These are phyloP conservation scores for Campylomormyrus numenius DNA, from an alignment of 2,113 vertebrate species.

Conservation along the genomic window DNA sequence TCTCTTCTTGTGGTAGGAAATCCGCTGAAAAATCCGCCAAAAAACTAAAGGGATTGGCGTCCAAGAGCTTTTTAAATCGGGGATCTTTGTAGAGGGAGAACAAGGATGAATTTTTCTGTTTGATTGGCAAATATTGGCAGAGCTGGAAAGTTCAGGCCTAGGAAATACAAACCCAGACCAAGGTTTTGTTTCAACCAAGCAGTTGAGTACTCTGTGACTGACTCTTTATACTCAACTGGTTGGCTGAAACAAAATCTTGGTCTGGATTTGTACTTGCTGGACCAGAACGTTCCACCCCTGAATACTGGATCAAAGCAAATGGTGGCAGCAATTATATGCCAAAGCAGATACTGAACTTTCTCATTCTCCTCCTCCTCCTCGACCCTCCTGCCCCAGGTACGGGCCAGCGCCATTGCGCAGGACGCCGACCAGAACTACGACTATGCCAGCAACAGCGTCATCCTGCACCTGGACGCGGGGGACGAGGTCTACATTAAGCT, in stretches of 20 bases:
- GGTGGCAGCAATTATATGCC: neutral
- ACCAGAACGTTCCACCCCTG: neutral
- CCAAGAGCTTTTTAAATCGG: neutral
- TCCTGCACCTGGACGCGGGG: constrained; percentile 88
- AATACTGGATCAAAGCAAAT: neutral
- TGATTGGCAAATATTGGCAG: neutral
- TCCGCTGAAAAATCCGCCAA: neutral
- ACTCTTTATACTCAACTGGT: neutral
- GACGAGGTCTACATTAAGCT: constrained; percentile 95
- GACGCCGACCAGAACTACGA: constrained; percentile 97
- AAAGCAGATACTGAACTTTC: neutral
- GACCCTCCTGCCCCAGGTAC: constrained; percentile 62
- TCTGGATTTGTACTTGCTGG: neutral
- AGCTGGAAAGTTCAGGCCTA: neutral
- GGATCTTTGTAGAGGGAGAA: neutral
- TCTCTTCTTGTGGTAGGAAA: neutral
- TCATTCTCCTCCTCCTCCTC: neutral
- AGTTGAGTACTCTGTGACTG: neutral
- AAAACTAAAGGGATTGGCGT: neutral
- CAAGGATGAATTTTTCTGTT: neutral
- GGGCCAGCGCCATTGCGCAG: constrained; percentile 92
- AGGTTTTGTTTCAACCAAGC: neutral
- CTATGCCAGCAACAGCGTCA: constrained; percentile 95
- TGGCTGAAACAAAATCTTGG: neutral
- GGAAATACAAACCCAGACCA: neutral